A percentile compares a stretch with the other conserved stretches of the same genome.
phyloP scores from a whole-genome alignment of 2,888 invertebrate species.

The Pemphredon lugubris region DNA sequence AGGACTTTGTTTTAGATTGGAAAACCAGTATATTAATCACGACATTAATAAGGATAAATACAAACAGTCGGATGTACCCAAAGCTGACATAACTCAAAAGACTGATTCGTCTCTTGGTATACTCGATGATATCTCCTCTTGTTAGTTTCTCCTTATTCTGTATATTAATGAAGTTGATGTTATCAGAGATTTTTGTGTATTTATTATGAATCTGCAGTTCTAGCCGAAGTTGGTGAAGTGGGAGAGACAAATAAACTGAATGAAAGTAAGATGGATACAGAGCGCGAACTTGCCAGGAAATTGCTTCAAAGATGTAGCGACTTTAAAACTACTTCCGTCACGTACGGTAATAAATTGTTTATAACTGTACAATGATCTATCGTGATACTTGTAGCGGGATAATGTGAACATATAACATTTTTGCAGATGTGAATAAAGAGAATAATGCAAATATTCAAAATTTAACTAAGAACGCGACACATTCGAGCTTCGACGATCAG shows the following conservation, averaged over 20 bases:
- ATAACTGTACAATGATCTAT: too few species aligned
- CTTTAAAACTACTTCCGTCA: conserved; percentile 1
- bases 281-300: conserved; percentile 73
- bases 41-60: not conserved
- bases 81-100: conserved; percentile 18
- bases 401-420: too few species aligned
- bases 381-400: too few species aligned
- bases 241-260: conserved; percentile 47
- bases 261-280: conserved; percentile 50
- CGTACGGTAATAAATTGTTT: conserved; percentile 52
- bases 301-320: conserved; percentile 71
- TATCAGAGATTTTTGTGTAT: conserved; percentile 12
- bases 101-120: conserved; percentile 72
- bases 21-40: conserved; percentile 10
- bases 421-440: conserved; percentile 71
- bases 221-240: conserved; percentile 58
- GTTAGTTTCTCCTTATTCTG: conserved; percentile 49
- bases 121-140: conserved; percentile 70
- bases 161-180: not conserved
- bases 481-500: conserved; percentile 48
- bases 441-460: conserved; percentile 72
- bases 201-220: too few species aligned
- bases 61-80: conserved; percentile 20
- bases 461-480: conserved; percentile 32
- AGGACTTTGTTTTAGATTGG: conserved; percentile 22